Evolutionary conservation across 2,113 vertebrate species (phyloP).

Genomic region (Prunella fulvescens): DNA sequence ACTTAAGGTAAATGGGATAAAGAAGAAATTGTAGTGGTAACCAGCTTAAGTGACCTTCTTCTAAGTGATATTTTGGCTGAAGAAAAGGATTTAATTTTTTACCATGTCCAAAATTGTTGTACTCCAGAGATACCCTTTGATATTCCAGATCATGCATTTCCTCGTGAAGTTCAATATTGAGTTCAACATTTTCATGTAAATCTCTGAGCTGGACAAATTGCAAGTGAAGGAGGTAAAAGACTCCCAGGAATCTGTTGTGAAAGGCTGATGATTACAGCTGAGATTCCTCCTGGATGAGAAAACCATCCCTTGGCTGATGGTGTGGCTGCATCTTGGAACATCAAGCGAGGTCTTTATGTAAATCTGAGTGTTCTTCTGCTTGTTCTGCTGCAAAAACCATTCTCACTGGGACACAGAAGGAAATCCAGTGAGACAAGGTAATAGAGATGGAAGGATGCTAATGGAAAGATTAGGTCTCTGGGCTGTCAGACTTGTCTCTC

Average conservation of each 20-base stretch:
- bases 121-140: neutral
- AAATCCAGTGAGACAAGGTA: slow-evolving; percentile 79
- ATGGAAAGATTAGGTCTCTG: slow-evolving; percentile 67
- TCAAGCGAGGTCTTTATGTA: slow-evolving; percentile 57
- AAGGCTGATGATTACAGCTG: slow-evolving; percentile 20
- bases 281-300: slow-evolving; percentile 41
- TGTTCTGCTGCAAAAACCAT: slow-evolving; percentile 59
- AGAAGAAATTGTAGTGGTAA: neutral
- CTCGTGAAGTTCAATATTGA: neutral
- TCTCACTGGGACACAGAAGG: slow-evolving; percentile 56
- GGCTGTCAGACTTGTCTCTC: slow-evolving; percentile 72
- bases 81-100: neutral
- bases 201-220: neutral
- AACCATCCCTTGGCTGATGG: neutral
- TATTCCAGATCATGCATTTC: neutral
- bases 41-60: neutral
- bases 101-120: neutral
- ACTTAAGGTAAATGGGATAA: neutral
- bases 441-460: slow-evolving; percentile 70
- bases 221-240: slow-evolving; percentile 10
- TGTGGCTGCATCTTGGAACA: slow-evolving; percentile 63
- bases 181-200: neutral
- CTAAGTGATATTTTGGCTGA: neutral
- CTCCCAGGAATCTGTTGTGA: slow-evolving; percentile 1
- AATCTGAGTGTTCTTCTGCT: slow-evolving; percentile 61